Conservation (phyloP, 2,113 vertebrate species). For the Megaleporinus macrocephalus region DNA sequence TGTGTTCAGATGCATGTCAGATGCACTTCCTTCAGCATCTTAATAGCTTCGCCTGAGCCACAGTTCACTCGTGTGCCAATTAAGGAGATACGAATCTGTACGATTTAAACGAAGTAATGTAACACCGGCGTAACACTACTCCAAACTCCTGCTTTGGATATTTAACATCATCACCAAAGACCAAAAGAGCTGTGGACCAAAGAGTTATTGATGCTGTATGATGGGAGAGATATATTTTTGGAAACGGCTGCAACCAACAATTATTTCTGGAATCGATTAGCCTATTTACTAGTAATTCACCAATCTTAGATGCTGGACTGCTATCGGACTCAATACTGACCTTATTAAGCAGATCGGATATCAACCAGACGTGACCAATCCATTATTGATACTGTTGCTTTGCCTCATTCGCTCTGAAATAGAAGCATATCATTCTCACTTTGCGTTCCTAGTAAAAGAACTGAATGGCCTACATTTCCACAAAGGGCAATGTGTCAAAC, state of each 20-base stretch:
- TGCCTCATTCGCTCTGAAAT: no score
- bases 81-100: slow-evolving; percentile 36
- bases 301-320: no score
- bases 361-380: no score
- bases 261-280: no score
- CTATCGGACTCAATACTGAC: no score
- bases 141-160: neutral
- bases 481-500: no score
- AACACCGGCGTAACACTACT: neutral
- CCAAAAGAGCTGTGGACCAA: slow-evolving; percentile 11
- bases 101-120: slow-evolving; percentile 24
- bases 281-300: no score
- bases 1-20: slow-evolving; percentile 29
- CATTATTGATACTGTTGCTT: no score
- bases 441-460: no score
- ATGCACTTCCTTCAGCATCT: slow-evolving; percentile 3
- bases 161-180: neutral
- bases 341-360: no score
- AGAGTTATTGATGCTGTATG: neutral
- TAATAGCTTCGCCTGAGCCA: slow-evolving; percentile 6
- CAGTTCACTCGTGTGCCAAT: slow-evolving; percentile 25
- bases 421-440: no score
- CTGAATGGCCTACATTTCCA: no score
- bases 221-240: neutral
- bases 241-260: neutral